Evolutionary conservation across 2,113 vertebrate genomes (phyloP).

Genomic region (Ramphastos sulfuratus): DNA sequence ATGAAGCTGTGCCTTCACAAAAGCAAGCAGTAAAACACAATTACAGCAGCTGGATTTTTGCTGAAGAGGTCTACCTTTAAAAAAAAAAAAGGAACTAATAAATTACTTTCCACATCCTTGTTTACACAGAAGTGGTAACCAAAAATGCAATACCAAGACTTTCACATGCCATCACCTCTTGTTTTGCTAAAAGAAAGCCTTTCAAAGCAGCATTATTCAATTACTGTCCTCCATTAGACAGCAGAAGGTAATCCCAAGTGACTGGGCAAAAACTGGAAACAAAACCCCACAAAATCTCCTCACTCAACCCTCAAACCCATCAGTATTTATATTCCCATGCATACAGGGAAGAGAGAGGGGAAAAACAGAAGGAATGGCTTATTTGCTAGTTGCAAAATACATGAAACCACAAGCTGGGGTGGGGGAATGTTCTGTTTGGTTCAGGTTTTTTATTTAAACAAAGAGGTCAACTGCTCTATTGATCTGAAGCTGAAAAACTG

Average conservation of each 20-base stretch:
- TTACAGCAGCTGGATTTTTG: background rate
- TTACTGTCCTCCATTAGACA: background rate
- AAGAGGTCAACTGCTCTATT: background rate
- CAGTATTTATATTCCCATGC: background rate
- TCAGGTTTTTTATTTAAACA: background rate
- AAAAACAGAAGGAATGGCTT: background rate
- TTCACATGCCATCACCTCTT: background rate
- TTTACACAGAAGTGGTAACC: background rate
- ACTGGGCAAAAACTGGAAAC: background rate
- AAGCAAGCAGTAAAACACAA: background rate
- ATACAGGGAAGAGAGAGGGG: background rate
- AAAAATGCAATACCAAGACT: background rate
- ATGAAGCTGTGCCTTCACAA: background rate
- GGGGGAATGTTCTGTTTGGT: background rate
- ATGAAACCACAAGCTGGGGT: background rate
- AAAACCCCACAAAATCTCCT: background rate
- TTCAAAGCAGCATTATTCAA: background rate
- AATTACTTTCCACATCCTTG: constrained; percentile 17
- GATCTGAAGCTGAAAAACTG: background rate
- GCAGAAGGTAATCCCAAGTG: background rate
- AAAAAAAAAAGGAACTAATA: background rate
- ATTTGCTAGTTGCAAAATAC: background rate
- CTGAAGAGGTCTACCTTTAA: background rate
- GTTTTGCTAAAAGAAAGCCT: background rate
- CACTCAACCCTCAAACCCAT: background rate